phyloP scores from a whole-genome alignment of 2,113 vertebrate genomes.

The Noctilio leporinus region DNA sequence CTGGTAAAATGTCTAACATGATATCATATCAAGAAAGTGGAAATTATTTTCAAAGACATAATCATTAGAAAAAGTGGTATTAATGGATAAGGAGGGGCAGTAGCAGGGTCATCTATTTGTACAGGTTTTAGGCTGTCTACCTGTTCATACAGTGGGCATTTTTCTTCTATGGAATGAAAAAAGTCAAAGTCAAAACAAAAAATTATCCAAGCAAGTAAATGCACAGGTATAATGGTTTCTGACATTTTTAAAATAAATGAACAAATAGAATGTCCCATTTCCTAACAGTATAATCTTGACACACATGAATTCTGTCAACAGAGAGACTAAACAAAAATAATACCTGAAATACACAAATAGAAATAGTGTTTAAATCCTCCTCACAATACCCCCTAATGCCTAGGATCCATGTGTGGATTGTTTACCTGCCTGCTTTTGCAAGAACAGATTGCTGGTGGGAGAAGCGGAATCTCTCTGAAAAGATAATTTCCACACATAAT shows the following conservation, averaged over 20 bases:
- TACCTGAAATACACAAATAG: not conserved
- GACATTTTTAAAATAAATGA: not conserved
- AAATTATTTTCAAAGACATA: conserved; percentile 46
- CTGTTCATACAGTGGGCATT: conserved; percentile 18
- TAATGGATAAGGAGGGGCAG: conserved; percentile 3
- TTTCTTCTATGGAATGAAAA: conserved; percentile 41
- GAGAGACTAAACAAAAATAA: conserved; percentile 49
- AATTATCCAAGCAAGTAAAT: conserved; percentile 65
- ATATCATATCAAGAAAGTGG: not conserved
- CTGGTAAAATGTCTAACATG: not conserved
- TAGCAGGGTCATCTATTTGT: not conserved
- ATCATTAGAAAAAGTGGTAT: conserved; percentile 39
- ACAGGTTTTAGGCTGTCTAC: conserved; percentile 43
- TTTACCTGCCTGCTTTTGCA: not conserved
- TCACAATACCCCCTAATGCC: not conserved
- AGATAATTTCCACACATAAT: conserved; percentile 41
- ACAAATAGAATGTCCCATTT: not conserved
- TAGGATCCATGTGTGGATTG: not conserved
- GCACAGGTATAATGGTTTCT: conserved; percentile 26
- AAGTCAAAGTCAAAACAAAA: conserved; percentile 23
- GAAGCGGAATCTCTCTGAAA: not conserved
- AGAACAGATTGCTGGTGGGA: not conserved
- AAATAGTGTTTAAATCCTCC: not conserved
- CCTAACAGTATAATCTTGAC: not conserved
- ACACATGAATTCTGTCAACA: conserved; percentile 27